phyloP scores from a whole-genome alignment of 2,797 vertebrate species.

The Enteromius afrohamiltoni region DNA sequence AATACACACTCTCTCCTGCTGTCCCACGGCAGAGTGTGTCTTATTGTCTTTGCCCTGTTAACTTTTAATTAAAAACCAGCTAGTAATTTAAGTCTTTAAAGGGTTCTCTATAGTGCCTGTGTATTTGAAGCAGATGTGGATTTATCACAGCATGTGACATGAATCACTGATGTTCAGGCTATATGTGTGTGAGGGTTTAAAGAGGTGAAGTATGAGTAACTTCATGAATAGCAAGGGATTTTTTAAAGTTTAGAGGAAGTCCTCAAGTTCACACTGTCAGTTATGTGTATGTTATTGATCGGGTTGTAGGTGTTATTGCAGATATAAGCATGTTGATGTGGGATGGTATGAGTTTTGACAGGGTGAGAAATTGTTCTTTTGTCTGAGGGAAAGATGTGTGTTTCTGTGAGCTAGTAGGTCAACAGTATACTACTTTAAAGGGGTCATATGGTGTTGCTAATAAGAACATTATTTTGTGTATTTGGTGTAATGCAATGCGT shows the following conservation, averaged over 20 bases:
- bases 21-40: slow-evolving; percentile 3
- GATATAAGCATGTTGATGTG: not conserved
- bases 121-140: slow-evolving; percentile 7
- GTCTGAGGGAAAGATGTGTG: not conserved
- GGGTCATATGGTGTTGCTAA: no score
- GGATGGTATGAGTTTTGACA: not conserved
- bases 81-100: not conserved
- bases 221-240: not conserved
- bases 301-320: not conserved
- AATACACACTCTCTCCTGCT: slow-evolving; percentile 3
- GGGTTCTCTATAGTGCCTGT: not conserved
- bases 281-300: not conserved
- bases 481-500: no score
- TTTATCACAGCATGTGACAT: not conserved
- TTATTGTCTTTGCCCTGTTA: slow-evolving; percentile 11
- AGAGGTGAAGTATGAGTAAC: not conserved
- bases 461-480: no score
- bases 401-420: not conserved
- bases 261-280: not conserved
- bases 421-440: not conserved
- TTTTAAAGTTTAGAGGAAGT: slow-evolving; percentile 8
- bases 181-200: not conserved
- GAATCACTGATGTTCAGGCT: not conserved
- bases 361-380: slow-evolving; percentile 1
- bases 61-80: slow-evolving; percentile 25